A percentile compares a stretch with the other conserved stretches of the same genome.
Evolutionary conservation across 2,797 vertebrate genomes (phyloP).

Genomic region (Masticophis lateralis): DNA sequence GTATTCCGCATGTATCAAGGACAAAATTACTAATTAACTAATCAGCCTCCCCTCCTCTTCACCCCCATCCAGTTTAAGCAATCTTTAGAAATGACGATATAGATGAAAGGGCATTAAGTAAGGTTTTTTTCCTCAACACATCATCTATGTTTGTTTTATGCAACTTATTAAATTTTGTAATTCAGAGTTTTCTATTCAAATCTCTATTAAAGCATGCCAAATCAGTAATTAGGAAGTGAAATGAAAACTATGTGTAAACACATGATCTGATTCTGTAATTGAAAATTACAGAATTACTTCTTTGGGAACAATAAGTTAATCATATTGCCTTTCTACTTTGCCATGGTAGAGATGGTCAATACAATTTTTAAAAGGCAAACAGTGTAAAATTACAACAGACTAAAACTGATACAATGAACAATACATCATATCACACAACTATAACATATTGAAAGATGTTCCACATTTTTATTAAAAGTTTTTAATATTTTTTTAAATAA

Average conservation of each 20-base stretch:
- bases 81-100: slow-evolving; percentile 26
- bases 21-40: slow-evolving; percentile 38
- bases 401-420: background rate
- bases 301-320: background rate
- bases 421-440: background rate
- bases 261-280: background rate
- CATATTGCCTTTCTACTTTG: background rate
- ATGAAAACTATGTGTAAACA: background rate
- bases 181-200: slow-evolving; percentile 55
- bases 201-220: slow-evolving; percentile 21
- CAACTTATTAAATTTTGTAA: slow-evolving; percentile 55
- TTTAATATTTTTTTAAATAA: background rate
- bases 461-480: background rate
- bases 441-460: background rate
- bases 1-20: slow-evolving; percentile 20
- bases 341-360: background rate
- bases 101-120: slow-evolving; percentile 41
- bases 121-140: slow-evolving; percentile 42
- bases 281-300: background rate
- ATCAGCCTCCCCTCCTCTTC: background rate
- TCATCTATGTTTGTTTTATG: slow-evolving; percentile 57
- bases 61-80: slow-evolving; percentile 45
- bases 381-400: background rate
- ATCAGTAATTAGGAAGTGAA: slow-evolving; percentile 7
- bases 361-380: background rate